These are phyloP conservation scores for Caenorhabditis briggsae DNA, from an alignment of 1,140 invertebrate species.

Conservation along the genomic window DNA sequence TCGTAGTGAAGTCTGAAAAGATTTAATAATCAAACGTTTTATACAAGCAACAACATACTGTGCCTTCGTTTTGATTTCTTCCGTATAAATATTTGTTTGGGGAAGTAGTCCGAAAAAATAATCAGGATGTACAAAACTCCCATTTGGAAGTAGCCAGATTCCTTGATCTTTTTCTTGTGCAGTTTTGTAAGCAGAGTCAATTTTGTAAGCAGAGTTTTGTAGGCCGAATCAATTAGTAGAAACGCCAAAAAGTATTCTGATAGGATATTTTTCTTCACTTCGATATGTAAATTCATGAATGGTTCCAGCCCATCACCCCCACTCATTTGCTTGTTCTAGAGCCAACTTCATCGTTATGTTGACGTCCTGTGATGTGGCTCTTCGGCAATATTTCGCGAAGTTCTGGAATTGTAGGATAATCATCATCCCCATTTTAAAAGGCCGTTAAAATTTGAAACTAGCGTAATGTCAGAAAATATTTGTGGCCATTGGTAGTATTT, in stretches of 20 bases:
- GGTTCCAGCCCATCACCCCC: conserved; percentile 10
- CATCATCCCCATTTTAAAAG: too few species aligned
- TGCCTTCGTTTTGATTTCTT: not conserved
- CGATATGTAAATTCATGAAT: conserved; percentile 3
- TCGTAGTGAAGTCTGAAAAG: conserved; percentile 31
- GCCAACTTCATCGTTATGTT: too few species aligned
- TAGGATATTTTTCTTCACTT: conserved; percentile 49
- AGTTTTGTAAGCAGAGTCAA: conserved; percentile 52
- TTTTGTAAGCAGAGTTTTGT: too few species aligned
- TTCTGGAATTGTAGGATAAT: not conserved
- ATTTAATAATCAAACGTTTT: not conserved
- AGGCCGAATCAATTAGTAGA: too few species aligned
- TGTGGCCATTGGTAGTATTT: too few species aligned
- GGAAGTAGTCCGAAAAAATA: conserved; percentile 34
- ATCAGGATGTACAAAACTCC: conserved; percentile 32
- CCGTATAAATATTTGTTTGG: not conserved
- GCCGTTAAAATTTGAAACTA: too few species aligned
- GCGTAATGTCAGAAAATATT: too few species aligned
- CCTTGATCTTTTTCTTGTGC: not conserved
- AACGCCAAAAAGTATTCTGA: conserved; percentile 46
- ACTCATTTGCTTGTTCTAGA: not conserved
- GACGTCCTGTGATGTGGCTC: not conserved
- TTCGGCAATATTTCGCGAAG: not conserved
- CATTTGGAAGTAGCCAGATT: conserved; percentile 58
- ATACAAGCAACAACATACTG: not conserved